A percentile compares a stretch with the other conserved stretches of the same genome.
Conservation (phyloP, 2,113 vertebrate species). For the Microtus montanus region DNA sequence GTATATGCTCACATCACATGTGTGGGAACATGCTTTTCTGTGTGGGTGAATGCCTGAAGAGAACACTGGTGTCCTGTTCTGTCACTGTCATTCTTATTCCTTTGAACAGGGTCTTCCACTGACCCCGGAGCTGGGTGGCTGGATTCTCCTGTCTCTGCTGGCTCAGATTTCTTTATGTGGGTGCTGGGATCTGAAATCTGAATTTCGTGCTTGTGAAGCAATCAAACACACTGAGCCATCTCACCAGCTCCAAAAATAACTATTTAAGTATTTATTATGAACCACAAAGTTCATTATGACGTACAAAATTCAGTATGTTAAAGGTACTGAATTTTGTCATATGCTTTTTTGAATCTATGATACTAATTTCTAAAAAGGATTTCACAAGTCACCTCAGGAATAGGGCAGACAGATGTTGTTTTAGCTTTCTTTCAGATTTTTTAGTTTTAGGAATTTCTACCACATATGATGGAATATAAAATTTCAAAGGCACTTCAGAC, state of each 20-base stretch:
- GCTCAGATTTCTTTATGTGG: no score
- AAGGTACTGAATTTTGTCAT: background rate
- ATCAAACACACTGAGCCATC: background rate
- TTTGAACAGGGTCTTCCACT: background rate
- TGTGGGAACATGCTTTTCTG: background rate
- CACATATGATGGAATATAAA: background rate
- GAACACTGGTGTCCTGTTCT: background rate
- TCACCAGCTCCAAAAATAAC: background rate
- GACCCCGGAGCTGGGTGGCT: no score
- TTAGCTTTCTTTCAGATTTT: slow-evolving; percentile 8
- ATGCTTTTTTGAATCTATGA: background rate
- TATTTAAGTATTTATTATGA: background rate
- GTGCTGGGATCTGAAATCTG: background rate
- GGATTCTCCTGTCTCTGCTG: background rate
- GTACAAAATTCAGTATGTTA: no score
- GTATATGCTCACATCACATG: background rate
- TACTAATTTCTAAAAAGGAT: background rate
- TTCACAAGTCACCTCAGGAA: background rate
- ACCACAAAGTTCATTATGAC: background rate
- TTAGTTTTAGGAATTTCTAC: background rate
- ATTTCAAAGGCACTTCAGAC: background rate
- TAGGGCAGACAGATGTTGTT: background rate
- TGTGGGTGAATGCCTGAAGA: background rate
- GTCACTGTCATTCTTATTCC: background rate
- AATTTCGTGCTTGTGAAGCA: background rate